Base-by-base conservation (phyloP, 2,888 invertebrate genomes). In the Tenthredo mesomela region DNA sequence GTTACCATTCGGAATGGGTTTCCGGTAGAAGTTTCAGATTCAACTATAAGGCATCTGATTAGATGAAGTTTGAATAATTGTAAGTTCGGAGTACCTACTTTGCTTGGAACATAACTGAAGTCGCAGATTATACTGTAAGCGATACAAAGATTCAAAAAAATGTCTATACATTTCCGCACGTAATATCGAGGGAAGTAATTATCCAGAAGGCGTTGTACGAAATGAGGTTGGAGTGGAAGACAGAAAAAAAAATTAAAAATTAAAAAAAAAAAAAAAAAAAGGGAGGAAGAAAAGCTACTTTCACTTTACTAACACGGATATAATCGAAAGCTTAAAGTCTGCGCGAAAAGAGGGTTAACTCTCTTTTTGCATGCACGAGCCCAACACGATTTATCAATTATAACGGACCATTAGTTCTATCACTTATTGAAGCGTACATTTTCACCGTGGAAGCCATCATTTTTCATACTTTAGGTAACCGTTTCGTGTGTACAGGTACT, bases 331-430 rank as follows among this genome's bases (percentile, higher is more conserved):
- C 29, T 77, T 77, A 58, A 80, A 80, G 58, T 80, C 80, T 61
- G 61, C 61, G 50, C 12, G 21, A 61, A 47, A 82, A 47, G 82
- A 82, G 82, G 82, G 67, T 65, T 70, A 82, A 47, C 70, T 67
- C 47, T 82, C 50, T 82, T 82, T 67, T 82, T 82, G 82, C 82
- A 50, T 43, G 82, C 82, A 43, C 82, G 70, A 65, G 25, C 70
- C 54, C 82, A 58, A 82, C 82, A 70, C 82, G 82, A 82, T 82
- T 82, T 82, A 82, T 82, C 82, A 82, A 82, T 82, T 82, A 82
- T 47, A 82, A 82, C 82, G 82, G 82, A 82, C 82, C 82, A 82
- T 82, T 82, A 82, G 82, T 67, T 82, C 82, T 82, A 70, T 82
- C 82, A 70, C 67, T 82, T 82, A 82, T 82, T 82, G 47, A 67